phyloP scores from a whole-genome alignment of 2,113 vertebrate species.

The Neogale vison region DNA sequence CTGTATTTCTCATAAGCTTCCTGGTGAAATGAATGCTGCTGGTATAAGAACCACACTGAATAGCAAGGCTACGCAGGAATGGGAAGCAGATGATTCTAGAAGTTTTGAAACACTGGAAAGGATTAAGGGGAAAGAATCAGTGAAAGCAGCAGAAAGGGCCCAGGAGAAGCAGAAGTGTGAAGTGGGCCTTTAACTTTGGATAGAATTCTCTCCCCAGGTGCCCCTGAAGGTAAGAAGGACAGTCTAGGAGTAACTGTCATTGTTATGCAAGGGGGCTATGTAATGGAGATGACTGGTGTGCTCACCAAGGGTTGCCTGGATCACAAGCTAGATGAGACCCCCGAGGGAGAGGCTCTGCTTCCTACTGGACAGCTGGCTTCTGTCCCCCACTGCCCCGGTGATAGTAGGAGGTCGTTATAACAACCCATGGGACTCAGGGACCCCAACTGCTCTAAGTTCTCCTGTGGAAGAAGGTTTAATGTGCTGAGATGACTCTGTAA shows the following conservation, averaged over 20 bases:
- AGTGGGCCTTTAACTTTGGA: background rate
- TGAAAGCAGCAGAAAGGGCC: background rate
- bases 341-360: background rate
- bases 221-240: background rate
- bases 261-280: background rate
- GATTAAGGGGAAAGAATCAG: background rate
- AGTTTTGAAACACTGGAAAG: background rate
- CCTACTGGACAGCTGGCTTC: background rate
- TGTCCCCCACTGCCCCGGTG: no score
- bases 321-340: background rate
- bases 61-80: background rate
- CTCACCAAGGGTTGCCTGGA: background rate
- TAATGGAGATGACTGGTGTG: background rate
- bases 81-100: background rate
- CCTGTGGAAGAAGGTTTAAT: background rate
- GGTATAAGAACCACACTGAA: background rate
- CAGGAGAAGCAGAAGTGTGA: background rate
- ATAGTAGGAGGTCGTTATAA: background rate
- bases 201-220: background rate
- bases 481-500: background rate
- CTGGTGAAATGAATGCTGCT: background rate
- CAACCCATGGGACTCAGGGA: background rate
- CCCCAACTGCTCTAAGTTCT: background rate
- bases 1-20: background rate
- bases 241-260: background rate